Evolutionary conservation across 2,888 invertebrate species (phyloP), one percentile per base, ranked within the genome.

Genomic region (Melieria omissa): DNA sequence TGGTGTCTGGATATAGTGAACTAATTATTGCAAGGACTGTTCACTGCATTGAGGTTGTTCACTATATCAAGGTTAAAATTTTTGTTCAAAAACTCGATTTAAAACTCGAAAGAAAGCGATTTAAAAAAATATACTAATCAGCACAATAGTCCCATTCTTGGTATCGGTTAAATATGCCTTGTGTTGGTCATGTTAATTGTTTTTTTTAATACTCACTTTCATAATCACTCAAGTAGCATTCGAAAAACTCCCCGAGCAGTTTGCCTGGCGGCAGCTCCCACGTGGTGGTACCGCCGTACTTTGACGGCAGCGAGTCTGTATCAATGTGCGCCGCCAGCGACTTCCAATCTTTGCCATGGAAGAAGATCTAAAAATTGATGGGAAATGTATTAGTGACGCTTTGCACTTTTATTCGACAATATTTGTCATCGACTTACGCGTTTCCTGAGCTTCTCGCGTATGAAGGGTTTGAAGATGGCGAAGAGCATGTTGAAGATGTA

Each of bases 401-500:
- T 14, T 57, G 10, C 57, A 16, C 7, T 14, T 16, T 7, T 41
- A 16, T 29, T 29, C 29, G 29, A 29, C 29, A n/a, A 14, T 8
- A 12, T 65, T 29, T 14, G 3, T 55, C 5, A 16, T 41, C 46
- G 41, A n/a, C 89, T 88, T 86, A 92, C 92, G 82, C 96, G 90
- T 73, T 92, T 92, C 65, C 92, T 90, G 29, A 95, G 87, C 87
- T 96, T 96, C 82, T 95, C 94, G 76, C 93, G 89, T 78, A 97
- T 88, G 84, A 97, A 96, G 0, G 96, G 97, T 84, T 95, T 95
- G 86, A 97, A 93, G 70, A 97, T 89, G 8, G 93, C 91, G 81
- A 93, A 96, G 4, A 95, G 88, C 90, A 95, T 92, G 82, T 95
- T 95, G 87, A 97, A 96, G 74, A 96, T 89, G 77, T 90, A 91